Conservation (phyloP, 2,797 vertebrate genomes). For the Psittacula derbiana region DNA sequence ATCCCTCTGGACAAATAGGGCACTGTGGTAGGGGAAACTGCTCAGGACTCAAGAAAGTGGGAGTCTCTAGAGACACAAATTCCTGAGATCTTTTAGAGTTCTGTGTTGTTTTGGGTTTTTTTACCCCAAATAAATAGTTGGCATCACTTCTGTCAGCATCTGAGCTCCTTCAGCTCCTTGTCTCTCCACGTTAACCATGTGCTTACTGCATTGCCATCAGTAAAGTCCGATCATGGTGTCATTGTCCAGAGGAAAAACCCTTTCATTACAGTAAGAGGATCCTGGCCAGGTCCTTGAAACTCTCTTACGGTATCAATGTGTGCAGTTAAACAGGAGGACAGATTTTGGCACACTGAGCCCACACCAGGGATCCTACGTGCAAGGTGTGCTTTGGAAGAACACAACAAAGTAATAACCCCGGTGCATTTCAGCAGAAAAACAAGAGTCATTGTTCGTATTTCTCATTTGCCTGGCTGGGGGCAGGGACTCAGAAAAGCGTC, state of each 20-base stretch:
- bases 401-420: not conserved
- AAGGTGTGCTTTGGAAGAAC: not conserved
- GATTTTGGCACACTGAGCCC: not conserved
- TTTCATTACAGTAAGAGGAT: not conserved
- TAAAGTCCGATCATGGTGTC: not conserved
- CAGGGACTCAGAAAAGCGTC: not conserved
- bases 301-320: not conserved
- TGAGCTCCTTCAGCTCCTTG: not conserved
- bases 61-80: not conserved
- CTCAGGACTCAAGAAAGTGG: not conserved
- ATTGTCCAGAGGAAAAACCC: not conserved
- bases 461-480: not conserved
- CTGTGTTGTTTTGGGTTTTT: not conserved
- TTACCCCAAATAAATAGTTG: not conserved
- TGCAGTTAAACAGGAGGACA: not conserved
- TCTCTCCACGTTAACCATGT: not conserved
- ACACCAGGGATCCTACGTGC: not conserved
- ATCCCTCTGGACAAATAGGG: not conserved
- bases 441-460: slow-evolving; percentile 16
- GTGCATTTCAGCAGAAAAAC: slow-evolving; percentile 2
- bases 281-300: not conserved
- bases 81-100: not conserved
- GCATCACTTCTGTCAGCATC: not conserved
- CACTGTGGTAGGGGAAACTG: not conserved
- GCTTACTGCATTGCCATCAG: not conserved